These are phyloP conservation scores for Epistrophella euchroma DNA, from an alignment of 2,888 invertebrate genomes.

Conservation along the genomic window DNA sequence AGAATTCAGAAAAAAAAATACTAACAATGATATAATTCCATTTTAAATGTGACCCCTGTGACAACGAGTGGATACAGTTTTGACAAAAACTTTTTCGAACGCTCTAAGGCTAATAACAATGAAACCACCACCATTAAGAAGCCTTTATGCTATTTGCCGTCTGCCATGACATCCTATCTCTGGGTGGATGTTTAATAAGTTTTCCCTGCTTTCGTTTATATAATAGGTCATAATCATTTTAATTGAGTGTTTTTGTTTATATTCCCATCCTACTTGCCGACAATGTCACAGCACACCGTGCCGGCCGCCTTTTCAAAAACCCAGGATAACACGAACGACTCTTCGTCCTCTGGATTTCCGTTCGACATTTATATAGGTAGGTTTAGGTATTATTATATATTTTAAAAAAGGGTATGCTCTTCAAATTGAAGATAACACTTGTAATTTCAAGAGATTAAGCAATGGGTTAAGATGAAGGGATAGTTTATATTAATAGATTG, in stretches of 20 bases:
- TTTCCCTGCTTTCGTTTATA: conserved; percentile 45
- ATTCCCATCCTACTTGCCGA: conserved; percentile 15
- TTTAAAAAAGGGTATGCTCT: conserved; percentile 32
- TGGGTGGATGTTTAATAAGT: conserved; percentile 56
- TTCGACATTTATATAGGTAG: conserved; percentile 24
- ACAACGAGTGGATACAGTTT: conserved; percentile 7
- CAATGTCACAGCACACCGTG: background rate
- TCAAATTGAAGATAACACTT: conserved; percentile 53
- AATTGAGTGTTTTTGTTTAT: conserved; percentile 66
- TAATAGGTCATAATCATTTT: conserved; percentile 70
- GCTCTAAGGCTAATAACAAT: conserved; percentile 43
- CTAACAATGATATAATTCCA: conserved; percentile 14
- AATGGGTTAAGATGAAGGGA: conserved; percentile 7
- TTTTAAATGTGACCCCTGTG: conserved; percentile 26
- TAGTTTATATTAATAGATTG: background rate
- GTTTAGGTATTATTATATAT: background rate
- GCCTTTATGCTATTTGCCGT: conserved; percentile 46
- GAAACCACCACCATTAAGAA: conserved; percentile 32
- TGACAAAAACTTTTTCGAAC: conserved; percentile 38
- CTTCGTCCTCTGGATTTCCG: conserved; percentile 12
- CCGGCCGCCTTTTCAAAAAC: background rate
- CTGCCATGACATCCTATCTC: conserved; percentile 34
- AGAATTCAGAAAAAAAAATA: background rate
- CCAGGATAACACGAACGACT: conserved; percentile 1
- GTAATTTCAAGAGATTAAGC: conserved; percentile 65